Percentiles rank a stretch among this genome's conserved stretches.
Evolutionary conservation across 2,113 vertebrate genomes (phyloP).

Genomic region (Hydrochoerus hydrochaeris): DNA sequence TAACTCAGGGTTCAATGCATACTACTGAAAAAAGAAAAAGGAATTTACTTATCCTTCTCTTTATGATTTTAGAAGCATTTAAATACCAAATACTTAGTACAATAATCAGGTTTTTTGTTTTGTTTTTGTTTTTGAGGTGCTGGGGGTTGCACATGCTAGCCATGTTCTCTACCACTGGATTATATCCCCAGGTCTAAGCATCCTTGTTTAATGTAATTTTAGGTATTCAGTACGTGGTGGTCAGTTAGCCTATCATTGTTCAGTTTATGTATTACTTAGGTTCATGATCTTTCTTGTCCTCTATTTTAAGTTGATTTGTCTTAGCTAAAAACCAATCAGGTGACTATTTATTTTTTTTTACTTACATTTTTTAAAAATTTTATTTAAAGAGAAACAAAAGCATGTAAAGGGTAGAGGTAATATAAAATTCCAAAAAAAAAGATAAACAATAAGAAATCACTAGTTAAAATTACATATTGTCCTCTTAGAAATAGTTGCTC

Average conservation of each 20-base stretch:
- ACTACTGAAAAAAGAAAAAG: not conserved
- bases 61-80: not conserved
- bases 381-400: too few species aligned
- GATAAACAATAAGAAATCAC: too few species aligned
- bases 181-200: not conserved
- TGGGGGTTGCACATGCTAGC: not conserved
- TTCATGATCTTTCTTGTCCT: not conserved
- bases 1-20: not conserved
- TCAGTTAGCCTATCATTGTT: not conserved
- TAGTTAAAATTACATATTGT: too few species aligned
- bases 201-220: not conserved
- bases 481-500: too few species aligned
- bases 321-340: conserved; percentile 21
- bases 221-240: not conserved
- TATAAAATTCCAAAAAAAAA: too few species aligned
- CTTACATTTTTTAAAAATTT: too few species aligned
- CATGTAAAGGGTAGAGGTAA: too few species aligned
- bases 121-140: not conserved
- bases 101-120: not conserved
- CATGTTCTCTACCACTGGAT: not conserved
- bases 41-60: not conserved
- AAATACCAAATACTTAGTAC: not conserved
- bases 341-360: conserved; percentile 9
- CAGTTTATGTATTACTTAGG: not conserved
- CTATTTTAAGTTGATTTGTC: conserved; percentile 39